These are phyloP conservation scores for Tetrax tetrax DNA, from an alignment of 2,113 vertebrate genomes.

Conservation along the genomic window DNA sequence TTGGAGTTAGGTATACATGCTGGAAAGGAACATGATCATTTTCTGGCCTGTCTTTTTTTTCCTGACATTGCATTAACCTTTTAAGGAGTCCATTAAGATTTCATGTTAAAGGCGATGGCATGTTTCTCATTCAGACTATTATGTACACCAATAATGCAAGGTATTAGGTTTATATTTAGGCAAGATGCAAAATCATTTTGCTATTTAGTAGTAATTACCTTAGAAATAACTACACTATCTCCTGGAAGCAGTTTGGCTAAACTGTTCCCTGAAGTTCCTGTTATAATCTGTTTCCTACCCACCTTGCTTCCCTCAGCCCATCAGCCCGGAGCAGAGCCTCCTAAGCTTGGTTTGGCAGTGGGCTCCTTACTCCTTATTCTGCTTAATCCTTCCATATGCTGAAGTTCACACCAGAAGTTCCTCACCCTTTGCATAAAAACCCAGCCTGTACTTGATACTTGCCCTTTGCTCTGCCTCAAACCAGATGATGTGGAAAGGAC, in stretches of 20 bases:
- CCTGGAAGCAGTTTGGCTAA: not conserved
- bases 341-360: not conserved
- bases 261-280: not conserved
- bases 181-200: not conserved
- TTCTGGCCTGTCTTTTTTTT: not conserved
- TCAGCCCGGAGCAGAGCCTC: not conserved
- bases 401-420: not conserved
- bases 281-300: not conserved
- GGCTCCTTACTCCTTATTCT: not conserved
- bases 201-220: not conserved
- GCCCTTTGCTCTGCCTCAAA: not conserved
- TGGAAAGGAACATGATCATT: not conserved
- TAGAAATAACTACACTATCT: not conserved
- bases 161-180: not conserved
- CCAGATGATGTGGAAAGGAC: not conserved
- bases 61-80: not conserved
- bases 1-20: not conserved
- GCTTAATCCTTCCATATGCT: not conserved
- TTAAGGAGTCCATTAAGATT: not conserved
- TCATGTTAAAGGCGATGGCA: not conserved
- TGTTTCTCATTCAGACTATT: not conserved
- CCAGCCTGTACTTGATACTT: not conserved
- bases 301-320: not conserved
- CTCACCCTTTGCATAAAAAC: not conserved
- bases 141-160: not conserved